Evolutionary conservation across 2,113 vertebrate genomes (phyloP).

Genomic region (Monopterus albus): DNA sequence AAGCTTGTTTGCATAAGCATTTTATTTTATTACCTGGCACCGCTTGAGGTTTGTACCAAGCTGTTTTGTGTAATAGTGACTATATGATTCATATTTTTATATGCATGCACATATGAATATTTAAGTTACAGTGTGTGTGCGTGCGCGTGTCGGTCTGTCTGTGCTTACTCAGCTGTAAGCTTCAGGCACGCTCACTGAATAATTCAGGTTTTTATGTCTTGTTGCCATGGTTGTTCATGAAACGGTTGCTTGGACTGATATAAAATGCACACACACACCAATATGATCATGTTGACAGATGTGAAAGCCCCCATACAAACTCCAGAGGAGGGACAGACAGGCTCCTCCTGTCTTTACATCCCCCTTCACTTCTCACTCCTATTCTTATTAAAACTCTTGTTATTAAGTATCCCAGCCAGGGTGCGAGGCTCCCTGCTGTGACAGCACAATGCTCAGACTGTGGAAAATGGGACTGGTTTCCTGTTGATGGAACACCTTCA

Average conservation of each 20-base stretch:
- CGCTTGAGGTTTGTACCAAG: background rate
- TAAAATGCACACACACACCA: slow-evolving; percentile 7
- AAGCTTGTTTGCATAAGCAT: background rate
- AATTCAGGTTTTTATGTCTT: slow-evolving; percentile 72
- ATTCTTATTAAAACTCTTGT: slow-evolving; percentile 58
- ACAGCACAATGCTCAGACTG: slow-evolving; percentile 46
- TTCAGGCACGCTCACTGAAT: slow-evolving; percentile 79
- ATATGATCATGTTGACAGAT: slow-evolving; percentile 45
- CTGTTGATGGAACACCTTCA: slow-evolving; percentile 36
- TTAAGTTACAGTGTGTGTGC: background rate
- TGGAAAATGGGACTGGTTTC: slow-evolving; percentile 38
- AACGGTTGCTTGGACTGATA: slow-evolving; percentile 10
- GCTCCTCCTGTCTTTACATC: slow-evolving; percentile 4
- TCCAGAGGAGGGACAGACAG: slow-evolving; percentile 4
- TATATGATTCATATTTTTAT: background rate
- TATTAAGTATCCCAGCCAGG: slow-evolving; percentile 28
- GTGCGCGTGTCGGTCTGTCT: slow-evolving; percentile 34
- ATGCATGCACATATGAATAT: slow-evolving; percentile 1
- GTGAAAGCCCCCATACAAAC: slow-evolving; percentile 37
- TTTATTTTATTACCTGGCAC: background rate
- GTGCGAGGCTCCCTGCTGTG: slow-evolving; percentile 43
- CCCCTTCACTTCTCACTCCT: slow-evolving; percentile 33
- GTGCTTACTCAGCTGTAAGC: slow-evolving; percentile 75
- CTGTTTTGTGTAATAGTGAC: background rate
- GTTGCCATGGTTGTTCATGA: slow-evolving; percentile 56